phyloP scores from a whole-genome alignment of 1,140 invertebrate species.

The Dreissena polymorpha region DNA sequence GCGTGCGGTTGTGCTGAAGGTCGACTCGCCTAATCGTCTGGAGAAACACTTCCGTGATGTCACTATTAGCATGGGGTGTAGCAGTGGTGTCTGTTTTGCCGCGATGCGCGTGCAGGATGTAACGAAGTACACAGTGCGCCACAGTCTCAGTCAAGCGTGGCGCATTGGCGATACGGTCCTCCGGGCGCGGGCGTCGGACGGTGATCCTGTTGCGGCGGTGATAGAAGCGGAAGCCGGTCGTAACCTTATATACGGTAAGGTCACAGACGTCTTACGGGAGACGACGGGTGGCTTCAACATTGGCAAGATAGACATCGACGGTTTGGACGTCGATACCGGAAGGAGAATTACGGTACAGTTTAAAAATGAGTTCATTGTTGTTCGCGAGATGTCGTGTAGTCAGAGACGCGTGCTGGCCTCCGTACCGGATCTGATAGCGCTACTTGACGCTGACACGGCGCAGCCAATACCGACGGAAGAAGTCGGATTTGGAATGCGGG shows the following conservation, averaged over 20 bases:
- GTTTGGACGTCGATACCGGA: conserved; percentile 58
- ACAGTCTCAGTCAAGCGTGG: conserved; percentile 70
- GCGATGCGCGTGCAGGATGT: conserved; percentile 57
- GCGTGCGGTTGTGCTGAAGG: conserved; percentile 60
- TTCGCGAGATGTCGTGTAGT: conserved; percentile 21
- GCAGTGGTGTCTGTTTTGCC: conserved; percentile 60
- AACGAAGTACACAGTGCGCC: conserved; percentile 58
- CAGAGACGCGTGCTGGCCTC: conserved; percentile 56
- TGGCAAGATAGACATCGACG: conserved; percentile 66
- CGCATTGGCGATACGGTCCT: conserved; percentile 69
- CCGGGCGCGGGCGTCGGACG: conserved; percentile 63
- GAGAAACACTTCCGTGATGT: conserved; percentile 70
- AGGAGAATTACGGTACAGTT: conserved; percentile 66
- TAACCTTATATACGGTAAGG: conserved; percentile 66
- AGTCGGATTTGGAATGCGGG: conserved; percentile 70
- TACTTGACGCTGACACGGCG: conserved; percentile 71
- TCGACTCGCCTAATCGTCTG: conserved; percentile 63
- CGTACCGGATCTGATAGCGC: conserved; percentile 72
- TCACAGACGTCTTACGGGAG: conserved; percentile 68
- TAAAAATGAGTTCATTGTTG: conserved; percentile 76
- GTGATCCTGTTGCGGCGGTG: conserved; percentile 64
- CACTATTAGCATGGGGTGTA: conserved; percentile 71
- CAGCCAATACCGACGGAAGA: conserved; percentile 73
- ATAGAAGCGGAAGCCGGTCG: conserved; percentile 53
- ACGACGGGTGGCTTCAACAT: conserved; percentile 73